Evolutionary conservation across 2,888 invertebrate species (phyloP), one percentile per base, ranked within the genome.

Genomic region (Acleris holmiana): DNA sequence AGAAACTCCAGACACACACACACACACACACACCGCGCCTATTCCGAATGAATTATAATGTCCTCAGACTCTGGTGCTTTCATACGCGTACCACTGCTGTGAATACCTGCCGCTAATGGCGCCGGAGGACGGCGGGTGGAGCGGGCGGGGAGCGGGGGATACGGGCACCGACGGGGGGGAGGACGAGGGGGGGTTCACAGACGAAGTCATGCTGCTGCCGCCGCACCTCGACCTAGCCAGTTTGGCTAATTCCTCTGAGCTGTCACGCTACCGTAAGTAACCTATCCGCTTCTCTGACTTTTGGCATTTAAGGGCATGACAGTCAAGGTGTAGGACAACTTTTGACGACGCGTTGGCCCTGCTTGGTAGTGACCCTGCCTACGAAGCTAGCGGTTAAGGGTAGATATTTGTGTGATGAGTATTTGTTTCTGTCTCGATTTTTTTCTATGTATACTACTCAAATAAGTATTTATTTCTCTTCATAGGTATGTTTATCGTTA

Each of bases 31-130:
- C 6, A 5, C n/a, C n/a, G 2, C 3, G 2, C 8, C 0, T 2
- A 29, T 2, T 8, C 29, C 29, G 8, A 29, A 58, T 25, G 46
- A 19, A 46, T 40, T 48, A 23, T 23, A 18, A 2, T 58, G 48
- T 61, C 83, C 62, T 10, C 87, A 97, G 90, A 96, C 96, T 13
- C 93, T 98, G 78, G 95, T 97, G 47, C 91, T 99, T 46, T 97
- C 98, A 1, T 99, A 98, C 88, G 98, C 99, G 71, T 99, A 99
- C 90, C 99, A 99, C 85, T 99, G 99, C 91, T 99, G 99, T 89
- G 96, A 97, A 69, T 98, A 97, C 89, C 85, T 97, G 78, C 95
- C 96, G 51, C 87, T 95, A 73, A 93, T 94, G 73, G 94, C 94
- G 60, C 95, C 96, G 95, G 82, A 80, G 95, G 68, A 94, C 94